Base-by-base conservation (phyloP, 1,140 invertebrate genomes). In the Euura lappo region DNA sequence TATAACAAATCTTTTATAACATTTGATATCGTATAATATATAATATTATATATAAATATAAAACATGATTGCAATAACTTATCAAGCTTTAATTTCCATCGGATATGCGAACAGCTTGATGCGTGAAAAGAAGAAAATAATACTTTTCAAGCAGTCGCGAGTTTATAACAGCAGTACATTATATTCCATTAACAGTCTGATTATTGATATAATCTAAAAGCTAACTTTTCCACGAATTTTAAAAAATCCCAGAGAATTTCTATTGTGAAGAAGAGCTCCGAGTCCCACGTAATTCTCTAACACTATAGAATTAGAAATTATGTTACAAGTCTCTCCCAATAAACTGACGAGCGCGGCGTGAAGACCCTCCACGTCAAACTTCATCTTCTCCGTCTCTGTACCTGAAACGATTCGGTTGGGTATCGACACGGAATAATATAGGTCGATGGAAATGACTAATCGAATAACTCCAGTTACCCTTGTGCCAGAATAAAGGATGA, bases 161-260 rank as follows among this genome's bases (percentile, higher is more conserved):
- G 28, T 28, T 28, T 0, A 28, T 28, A 28, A 28, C 28, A 28
- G 28, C 28, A 28, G 28, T 28, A 28, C 28, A 28, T 28, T 28
- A 28, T 1, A 28, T 28, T 28, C 28, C 28, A 28, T 28, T 0
- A 28, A 28, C 28, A 28, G 28, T 28, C 28, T 28, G 28, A 28
- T 28, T 28, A 28, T 28, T 1, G 0, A 28, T 28, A 28, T 28
- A 28, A 28, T 28, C 91, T 91, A 96, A 84, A 96, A 97, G 82
- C 94, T 95, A 79, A 96, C 91, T 86, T 94, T 94, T 69, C 94
- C 94, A 75, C 95, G 90, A 65, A 95, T 92, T 87, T 95, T 95
- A 84, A 95, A 96, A 85, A 95, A 97, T 10, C 95, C 95, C 79
- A 96, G 87, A 69, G 91, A 90, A 76, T 93, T 94, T 78, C 93